A percentile compares a stretch with the other conserved stretches of the same genome.
These are phyloP conservation scores for Mellilla xanthometata DNA, from an alignment of 2,888 invertebrate genomes.

Conservation along the genomic window DNA sequence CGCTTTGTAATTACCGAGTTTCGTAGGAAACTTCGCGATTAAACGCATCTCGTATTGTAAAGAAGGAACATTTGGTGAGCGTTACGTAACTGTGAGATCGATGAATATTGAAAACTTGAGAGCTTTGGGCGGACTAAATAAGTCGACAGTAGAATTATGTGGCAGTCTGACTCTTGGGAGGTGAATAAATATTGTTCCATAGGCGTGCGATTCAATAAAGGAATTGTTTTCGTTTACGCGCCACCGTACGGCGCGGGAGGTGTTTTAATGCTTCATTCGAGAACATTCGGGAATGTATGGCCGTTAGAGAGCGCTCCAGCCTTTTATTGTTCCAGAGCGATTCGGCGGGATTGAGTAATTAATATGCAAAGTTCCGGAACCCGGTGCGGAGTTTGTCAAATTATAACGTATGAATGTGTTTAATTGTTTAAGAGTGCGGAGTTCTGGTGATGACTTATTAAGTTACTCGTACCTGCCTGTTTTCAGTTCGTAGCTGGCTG, in stretches of 20 bases:
- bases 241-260: conserved; percentile 31
- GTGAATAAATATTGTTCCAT: conserved; percentile 51
- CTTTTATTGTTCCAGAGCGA: conserved; percentile 20
- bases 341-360: conserved; percentile 18
- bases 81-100: conserved; percentile 49
- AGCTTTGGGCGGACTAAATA: conserved; percentile 52
- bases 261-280: conserved; percentile 26
- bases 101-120: conserved; percentile 58
- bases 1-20: conserved; percentile 27
- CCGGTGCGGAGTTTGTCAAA: conserved; percentile 20
- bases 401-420: conserved; percentile 21
- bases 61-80: conserved; percentile 23
- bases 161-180: conserved; percentile 36
- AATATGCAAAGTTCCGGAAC: conserved; percentile 22
- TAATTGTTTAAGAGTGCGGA: conserved; percentile 15
- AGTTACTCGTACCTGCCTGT: neutral
- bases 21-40: conserved; percentile 30
- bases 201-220: conserved; percentile 50
- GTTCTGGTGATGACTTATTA: conserved; percentile 5
- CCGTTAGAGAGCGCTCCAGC: conserved; percentile 10
- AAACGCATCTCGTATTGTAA: conserved; percentile 44
- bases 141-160: conserved; percentile 54
- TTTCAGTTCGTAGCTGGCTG: too few species aligned
- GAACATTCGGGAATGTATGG: conserved; percentile 15
- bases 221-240: conserved; percentile 46